A percentile compares a stretch with the other conserved stretches of the same genome.
Conservation (phyloP, 1,140 invertebrate genomes). For the Acromyrmex echinatior region DNA sequence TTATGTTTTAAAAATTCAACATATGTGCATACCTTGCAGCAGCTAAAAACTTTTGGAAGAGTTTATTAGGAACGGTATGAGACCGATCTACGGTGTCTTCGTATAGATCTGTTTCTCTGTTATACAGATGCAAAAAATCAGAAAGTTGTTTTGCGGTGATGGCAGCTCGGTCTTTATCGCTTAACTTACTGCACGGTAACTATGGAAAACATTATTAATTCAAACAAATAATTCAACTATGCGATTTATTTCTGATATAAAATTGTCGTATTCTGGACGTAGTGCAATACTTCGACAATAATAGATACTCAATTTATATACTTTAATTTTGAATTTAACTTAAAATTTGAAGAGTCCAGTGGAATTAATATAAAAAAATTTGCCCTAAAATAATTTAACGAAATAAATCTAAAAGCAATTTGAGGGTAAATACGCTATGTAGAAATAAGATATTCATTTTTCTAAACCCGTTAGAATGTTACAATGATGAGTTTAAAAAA, state of each 20-base stretch:
- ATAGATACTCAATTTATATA: background rate
- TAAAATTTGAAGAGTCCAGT: background rate
- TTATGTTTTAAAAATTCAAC: background rate
- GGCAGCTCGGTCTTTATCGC: slow-evolving; percentile 94
- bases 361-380: too few species aligned
- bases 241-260: background rate
- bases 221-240: slow-evolving; percentile 15
- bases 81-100: slow-evolving; percentile 90
- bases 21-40: slow-evolving; percentile 82
- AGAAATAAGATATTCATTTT: too few species aligned
- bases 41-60: slow-evolving; percentile 88
- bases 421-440: too few species aligned
- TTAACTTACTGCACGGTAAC: slow-evolving; percentile 92
- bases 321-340: background rate
- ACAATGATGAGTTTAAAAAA: too few species aligned
- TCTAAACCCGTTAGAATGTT: too few species aligned
- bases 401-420: too few species aligned
- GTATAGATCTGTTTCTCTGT: slow-evolving; percentile 93
- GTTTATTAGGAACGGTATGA: slow-evolving; percentile 87
- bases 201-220: slow-evolving; percentile 78
- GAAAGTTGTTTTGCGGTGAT: slow-evolving; percentile 96
- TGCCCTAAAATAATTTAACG: too few species aligned
- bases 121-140: slow-evolving; percentile 96
- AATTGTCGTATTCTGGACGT: background rate
- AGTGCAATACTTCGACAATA: background rate